Conservation (phyloP, 2,888 invertebrate species). For the Spodoptera littoralis region DNA sequence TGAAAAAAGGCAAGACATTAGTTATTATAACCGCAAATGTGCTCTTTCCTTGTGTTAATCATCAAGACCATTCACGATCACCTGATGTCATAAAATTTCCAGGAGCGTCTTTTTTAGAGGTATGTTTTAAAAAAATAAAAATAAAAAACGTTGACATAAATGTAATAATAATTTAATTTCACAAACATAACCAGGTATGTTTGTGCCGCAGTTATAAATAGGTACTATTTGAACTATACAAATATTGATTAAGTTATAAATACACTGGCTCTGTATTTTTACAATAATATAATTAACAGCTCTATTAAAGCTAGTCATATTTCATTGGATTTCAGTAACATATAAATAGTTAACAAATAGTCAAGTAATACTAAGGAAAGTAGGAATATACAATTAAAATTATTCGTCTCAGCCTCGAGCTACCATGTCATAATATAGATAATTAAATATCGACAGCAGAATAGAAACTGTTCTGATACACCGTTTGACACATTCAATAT, state of each 20-base stretch:
- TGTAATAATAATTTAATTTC: conserved; percentile 87
- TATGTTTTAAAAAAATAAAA: conserved; percentile 25
- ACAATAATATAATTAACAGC: conserved; percentile 86
- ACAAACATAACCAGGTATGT: conserved; percentile 82
- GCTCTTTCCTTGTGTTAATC: neutral
- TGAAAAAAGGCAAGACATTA: no score
- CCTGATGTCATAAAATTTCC: neutral
- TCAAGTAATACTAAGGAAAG: conserved; percentile 82
- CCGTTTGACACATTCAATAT: conserved; percentile 57
- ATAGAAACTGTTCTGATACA: conserved; percentile 56
- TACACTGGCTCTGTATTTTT: conserved; percentile 87
- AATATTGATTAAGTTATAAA: conserved; percentile 88
- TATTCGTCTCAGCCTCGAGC: conserved; percentile 70
- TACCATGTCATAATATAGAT: conserved; percentile 59
- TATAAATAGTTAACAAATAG: conserved; percentile 89
- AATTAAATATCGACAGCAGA: conserved; percentile 51
- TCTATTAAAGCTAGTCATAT: conserved; percentile 86
- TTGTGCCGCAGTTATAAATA: conserved; percentile 82
- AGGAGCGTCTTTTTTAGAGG: conserved; percentile 1
- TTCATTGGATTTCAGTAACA: conserved; percentile 85
- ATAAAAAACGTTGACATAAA: conserved; percentile 65
- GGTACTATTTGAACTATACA: conserved; percentile 87
- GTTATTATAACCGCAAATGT: no score
- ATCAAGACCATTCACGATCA: no score
- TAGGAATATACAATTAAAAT: conserved; percentile 82